Conservation (phyloP, 2,797 vertebrate genomes). For the Yasuhikotakia modesta region DNA sequence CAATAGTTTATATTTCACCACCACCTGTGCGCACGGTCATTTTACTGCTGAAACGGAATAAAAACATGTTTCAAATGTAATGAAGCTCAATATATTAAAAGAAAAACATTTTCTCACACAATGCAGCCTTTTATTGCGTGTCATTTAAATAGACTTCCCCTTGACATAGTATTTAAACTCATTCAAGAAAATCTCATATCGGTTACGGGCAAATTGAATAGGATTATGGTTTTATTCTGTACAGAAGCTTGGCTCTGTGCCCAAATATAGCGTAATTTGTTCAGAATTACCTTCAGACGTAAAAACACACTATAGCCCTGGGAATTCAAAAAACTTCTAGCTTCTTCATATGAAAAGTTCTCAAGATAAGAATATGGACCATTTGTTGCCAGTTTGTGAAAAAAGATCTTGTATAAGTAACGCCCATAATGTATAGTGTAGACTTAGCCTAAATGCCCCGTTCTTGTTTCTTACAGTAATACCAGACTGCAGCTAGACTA, state of each 20-base stretch:
- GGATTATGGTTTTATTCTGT: constrained; percentile 59
- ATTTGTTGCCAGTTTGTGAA: constrained; percentile 8
- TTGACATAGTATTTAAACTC: constrained; percentile 47
- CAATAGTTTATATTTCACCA: background rate
- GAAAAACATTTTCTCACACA: constrained; percentile 27
- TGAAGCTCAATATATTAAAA: background rate
- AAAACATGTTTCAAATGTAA: background rate
- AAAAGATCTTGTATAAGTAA: constrained; percentile 19
- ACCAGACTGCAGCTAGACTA: constrained; percentile 10
- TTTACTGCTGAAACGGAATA: background rate
- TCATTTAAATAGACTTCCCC: constrained; percentile 33
- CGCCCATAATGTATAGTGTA: constrained; percentile 8
- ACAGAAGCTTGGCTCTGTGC: constrained; percentile 49
- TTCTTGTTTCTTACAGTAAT: constrained; percentile 14
- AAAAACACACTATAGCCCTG: constrained; percentile 46
- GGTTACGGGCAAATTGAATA: constrained; percentile 57
- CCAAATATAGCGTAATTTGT: constrained; percentile 56
- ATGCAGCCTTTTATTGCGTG: constrained; percentile 25
- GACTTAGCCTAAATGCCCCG: constrained; percentile 9
- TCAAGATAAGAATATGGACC: constrained; percentile 21
- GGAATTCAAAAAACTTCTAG: constrained; percentile 32
- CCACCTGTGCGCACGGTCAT: background rate
- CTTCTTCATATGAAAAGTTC: constrained; percentile 29
- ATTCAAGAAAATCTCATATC: constrained; percentile 53
- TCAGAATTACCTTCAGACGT: constrained; percentile 49